Percentiles rank a stretch among this genome's conserved stretches.
Conservation (phyloP, 2,797 vertebrate genomes). For the Loriculus beryllinus region DNA sequence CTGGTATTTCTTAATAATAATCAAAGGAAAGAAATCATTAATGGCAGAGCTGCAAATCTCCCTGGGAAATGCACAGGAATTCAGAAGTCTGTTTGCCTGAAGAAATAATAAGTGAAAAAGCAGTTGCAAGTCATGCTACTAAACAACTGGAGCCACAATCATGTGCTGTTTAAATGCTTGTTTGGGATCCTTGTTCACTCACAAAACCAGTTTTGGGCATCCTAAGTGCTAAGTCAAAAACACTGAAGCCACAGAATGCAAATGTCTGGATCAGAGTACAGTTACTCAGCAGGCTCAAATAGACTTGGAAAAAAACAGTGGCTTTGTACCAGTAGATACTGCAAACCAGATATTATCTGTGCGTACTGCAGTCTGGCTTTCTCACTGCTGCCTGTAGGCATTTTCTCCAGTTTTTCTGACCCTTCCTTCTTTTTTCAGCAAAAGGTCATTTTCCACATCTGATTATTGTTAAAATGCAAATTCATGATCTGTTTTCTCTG, state of each 20-base stretch:
- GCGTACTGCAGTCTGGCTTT: background rate
- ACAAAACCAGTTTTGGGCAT: background rate
- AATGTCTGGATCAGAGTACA: constrained; percentile 6
- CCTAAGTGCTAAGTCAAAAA: constrained; percentile 11
- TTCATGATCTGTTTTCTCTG: background rate
- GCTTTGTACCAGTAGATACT: background rate
- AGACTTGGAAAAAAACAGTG: background rate
- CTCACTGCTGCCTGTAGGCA: background rate
- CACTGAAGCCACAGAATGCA: constrained; percentile 21
- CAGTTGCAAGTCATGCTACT: constrained; percentile 12
- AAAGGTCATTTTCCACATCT: background rate
- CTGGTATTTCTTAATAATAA: constrained; percentile 23
- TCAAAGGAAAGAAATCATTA: constrained; percentile 33
- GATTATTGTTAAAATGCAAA: background rate
- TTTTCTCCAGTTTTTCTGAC: background rate
- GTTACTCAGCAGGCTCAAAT: constrained; percentile 9
- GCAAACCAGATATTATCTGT: background rate
- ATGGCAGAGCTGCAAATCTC: constrained; percentile 22
- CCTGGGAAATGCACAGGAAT: constrained; percentile 11
- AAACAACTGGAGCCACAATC: constrained; percentile 10
- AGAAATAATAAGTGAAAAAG: constrained; percentile 42
- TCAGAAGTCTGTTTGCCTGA: constrained; percentile 14
- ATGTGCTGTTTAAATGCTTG: constrained; percentile 17
- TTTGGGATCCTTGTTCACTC: constrained; percentile 41
- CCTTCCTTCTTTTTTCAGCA: background rate